A percentile compares a stretch with the other conserved stretches of the same genome.
Conservation (phyloP, 2,888 invertebrate species). For the Myopa testacea region DNA sequence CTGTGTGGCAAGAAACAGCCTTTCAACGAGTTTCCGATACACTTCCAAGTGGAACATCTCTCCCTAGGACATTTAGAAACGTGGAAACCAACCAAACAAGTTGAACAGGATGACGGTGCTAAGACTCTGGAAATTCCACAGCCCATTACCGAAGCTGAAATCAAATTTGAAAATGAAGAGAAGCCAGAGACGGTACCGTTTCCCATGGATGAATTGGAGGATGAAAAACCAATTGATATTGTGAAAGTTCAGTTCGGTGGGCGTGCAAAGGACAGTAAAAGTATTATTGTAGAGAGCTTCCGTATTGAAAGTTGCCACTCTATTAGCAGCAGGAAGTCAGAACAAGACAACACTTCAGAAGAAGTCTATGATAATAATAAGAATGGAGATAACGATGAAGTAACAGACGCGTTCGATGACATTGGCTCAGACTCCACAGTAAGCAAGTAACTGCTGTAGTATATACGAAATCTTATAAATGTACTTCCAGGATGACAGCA, state of each 20-base stretch:
- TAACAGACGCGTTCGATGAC: slow-evolving; percentile 24
- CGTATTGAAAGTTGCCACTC: slow-evolving; percentile 4
- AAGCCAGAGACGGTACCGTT: background rate
- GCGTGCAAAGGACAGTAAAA: slow-evolving; percentile 6
- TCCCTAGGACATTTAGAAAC: slow-evolving; percentile 29
- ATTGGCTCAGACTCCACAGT: background rate
- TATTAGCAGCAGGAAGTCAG: background rate
- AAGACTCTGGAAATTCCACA: background rate
- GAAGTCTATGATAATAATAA: slow-evolving; percentile 7
- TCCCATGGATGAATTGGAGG: slow-evolving; percentile 15
- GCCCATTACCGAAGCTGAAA: background rate
- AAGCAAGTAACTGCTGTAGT: background rate
- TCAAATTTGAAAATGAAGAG: slow-evolving; percentile 34
- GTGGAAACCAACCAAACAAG: background rate
- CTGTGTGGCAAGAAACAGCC: slow-evolving; percentile 54
- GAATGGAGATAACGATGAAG: slow-evolving; percentile 36
- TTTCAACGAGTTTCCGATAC: slow-evolving; percentile 53
- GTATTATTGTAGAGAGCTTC: slow-evolving; percentile 25
- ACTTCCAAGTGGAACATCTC: slow-evolving; percentile 52
- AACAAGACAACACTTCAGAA: background rate
- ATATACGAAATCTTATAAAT: background rate
- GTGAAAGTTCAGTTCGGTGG: slow-evolving; percentile 29
- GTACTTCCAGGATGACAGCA: slow-evolving; percentile 12
- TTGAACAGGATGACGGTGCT: slow-evolving; percentile 4
- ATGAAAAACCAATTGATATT: slow-evolving; percentile 44